Base-by-base conservation (phyloP, 2,888 invertebrate species). In the Phortica okadai region DNA sequence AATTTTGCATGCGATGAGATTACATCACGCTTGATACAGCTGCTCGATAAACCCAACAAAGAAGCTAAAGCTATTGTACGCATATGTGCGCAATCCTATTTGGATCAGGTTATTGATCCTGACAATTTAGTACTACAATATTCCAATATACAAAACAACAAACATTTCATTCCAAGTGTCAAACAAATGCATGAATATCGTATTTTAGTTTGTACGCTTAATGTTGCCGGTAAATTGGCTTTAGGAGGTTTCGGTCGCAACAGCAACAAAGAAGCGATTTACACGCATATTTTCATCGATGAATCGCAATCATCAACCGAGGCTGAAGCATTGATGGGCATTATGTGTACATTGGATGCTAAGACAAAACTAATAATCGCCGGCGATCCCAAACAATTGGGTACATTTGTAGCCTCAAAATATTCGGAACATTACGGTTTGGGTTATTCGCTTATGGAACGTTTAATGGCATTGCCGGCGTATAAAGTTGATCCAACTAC, bases 221-320 rank as follows among this genome's bases (percentile, higher is more conserved):
- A 93, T 11, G 92, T 94, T 59, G 92, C 93, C 33, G 94, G 90
- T 0, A 89, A 86, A 81, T 78, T 90, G n/a, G 82, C 94, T 6
- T 93, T 93, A 10, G 94, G 90, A 1, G 82, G 80, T 16, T 88
- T 90, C 72, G 89, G 88, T 0, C 73, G 78, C 4, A 70, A 74
- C 2, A 75, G 6, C 56, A 14, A 8, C 50, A 50, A 50, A 14
- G 72, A n/a, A 16, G 5, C 16, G 5, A 76, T 86, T 5, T 95
- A 95, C 88, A 93, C 94, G 0, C 95, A 96, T 87, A 92, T 95
- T 8, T 95, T 96, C 88, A 93, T 96, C 67, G 96, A 96, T 87
- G 96, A 96, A 92, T 95, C 95, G 21, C 95, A 95, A 0, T 95
- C 96, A 85, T 94, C 95, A 0, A 93, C 93, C 6, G 96, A 96